Evolutionary conservation across 1,140 invertebrate species (phyloP).

Genomic region (Rhopalosiphum maidis): DNA sequence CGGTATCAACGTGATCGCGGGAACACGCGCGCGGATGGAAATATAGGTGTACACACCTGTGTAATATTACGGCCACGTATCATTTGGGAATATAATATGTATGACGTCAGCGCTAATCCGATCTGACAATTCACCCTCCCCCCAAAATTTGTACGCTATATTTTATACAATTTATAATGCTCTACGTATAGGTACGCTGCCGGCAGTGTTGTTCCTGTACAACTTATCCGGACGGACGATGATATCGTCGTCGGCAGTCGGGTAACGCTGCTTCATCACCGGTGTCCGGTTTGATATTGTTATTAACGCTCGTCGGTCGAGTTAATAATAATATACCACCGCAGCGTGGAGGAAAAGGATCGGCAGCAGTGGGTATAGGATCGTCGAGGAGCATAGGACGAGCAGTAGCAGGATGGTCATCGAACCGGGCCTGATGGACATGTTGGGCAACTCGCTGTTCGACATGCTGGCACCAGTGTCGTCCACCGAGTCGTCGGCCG

Average conservation of each 20-base stretch:
- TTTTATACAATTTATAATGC: not conserved
- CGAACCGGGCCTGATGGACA: slow-evolving; percentile 61
- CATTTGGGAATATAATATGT: not conserved
- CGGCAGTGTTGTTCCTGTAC: not conserved
- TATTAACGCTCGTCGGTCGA: not conserved
- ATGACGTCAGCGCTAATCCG: too few relatives aligned
- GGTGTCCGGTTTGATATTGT: not conserved
- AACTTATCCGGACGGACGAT: not conserved
- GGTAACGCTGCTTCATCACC: not conserved
- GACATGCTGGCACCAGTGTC: slow-evolving; percentile 63
- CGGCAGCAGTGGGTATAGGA: not conserved
- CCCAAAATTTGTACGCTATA: fast-evolving
- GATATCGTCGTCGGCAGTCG: not conserved
- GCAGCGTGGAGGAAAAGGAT: not conserved
- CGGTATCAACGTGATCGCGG: not conserved
- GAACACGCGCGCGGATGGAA: not conserved
- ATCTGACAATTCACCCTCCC: too few relatives aligned
- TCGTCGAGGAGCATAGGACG: not conserved
- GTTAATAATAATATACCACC: not conserved
- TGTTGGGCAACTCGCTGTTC: slow-evolving; percentile 66
- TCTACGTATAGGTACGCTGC: not conserved
- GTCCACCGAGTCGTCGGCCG: slow-evolving; percentile 61
- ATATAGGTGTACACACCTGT: not conserved
- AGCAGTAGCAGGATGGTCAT: slow-evolving; percentile 14
- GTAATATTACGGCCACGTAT: not conserved